A percentile compares a stretch with the other conserved stretches of the same genome.
Evolutionary conservation across 2,113 vertebrate species (phyloP).

Genomic region (Prionailurus viverrinus): DNA sequence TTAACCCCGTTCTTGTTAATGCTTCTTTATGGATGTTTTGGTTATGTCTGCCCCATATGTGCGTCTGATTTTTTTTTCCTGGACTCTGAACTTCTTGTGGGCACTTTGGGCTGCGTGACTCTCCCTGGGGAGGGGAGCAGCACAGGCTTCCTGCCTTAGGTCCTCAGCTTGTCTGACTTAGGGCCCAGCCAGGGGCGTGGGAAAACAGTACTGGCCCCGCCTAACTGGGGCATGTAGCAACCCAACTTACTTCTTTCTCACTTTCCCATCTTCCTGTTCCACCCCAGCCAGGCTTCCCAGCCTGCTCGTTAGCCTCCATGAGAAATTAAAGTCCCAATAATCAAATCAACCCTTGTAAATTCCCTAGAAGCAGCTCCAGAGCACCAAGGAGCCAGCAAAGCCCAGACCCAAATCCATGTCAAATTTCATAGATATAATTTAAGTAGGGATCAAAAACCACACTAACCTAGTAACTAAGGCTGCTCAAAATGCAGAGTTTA

Average conservation of each 20-base stretch:
- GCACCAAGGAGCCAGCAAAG: slow-evolving; percentile 72
- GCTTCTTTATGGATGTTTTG: slow-evolving; percentile 55
- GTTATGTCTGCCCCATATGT: slow-evolving; percentile 19
- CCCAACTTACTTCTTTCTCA: not conserved
- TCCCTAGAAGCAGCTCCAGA: slow-evolving; percentile 73
- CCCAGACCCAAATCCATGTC: slow-evolving; percentile 81
- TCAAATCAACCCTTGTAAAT: slow-evolving; percentile 77
- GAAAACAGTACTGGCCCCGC: not conserved
- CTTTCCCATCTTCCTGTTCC: slow-evolving; percentile 33
- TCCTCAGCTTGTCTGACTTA: not conserved
- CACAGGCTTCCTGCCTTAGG: not conserved
- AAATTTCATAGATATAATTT: slow-evolving; percentile 87
- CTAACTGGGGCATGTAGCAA: not conserved
- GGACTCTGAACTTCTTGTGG: not conserved
- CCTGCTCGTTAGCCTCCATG: slow-evolving; percentile 65
- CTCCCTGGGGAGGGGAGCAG: not conserved
- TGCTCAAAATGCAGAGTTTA: slow-evolving; percentile 89
- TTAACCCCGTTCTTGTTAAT: not conserved
- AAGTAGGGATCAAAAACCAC: slow-evolving; percentile 84
- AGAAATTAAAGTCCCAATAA: slow-evolving; percentile 76
- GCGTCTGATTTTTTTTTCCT: not conserved
- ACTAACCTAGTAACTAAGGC: slow-evolving; percentile 83
- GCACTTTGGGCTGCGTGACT: not conserved
- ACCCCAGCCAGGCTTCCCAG: not conserved
- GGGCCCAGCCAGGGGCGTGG: not conserved